phyloP scores from a whole-genome alignment of 1,140 invertebrate species.

The Papilio polyxenes region DNA sequence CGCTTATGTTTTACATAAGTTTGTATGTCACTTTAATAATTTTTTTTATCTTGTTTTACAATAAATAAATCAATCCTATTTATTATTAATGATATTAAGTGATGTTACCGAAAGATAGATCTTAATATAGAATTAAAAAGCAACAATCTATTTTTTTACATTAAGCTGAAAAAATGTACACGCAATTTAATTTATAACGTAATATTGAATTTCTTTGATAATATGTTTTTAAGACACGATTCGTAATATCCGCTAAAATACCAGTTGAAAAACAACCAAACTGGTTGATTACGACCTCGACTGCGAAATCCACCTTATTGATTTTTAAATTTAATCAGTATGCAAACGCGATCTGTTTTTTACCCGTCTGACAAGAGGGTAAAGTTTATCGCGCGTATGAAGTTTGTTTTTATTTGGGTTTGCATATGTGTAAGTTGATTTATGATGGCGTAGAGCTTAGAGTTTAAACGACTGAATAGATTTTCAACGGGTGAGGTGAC shows the following conservation, averaged over 20 bases:
- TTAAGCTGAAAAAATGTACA: background rate
- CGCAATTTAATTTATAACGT: background rate
- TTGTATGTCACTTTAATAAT: background rate
- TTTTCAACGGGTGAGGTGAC: no score
- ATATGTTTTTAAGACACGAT: background rate
- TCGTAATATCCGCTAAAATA: conserved; percentile 23
- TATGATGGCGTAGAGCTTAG: no score
- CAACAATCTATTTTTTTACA: background rate
- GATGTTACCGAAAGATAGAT: no score
- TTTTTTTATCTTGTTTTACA: background rate
- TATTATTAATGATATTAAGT: no score
- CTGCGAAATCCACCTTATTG: conserved; percentile 11
- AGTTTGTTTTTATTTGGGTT: background rate
- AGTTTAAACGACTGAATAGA: no score
- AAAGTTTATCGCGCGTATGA: background rate
- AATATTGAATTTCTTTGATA: background rate
- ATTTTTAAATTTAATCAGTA: conserved; percentile 23
- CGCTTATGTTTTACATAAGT: background rate
- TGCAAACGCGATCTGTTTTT: conserved; percentile 20
- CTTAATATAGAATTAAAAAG: background rate
- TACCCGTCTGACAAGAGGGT: background rate
- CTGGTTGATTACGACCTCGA: conserved; percentile 24
- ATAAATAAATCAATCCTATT: no score
- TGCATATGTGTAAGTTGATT: background rate
- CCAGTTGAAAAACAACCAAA: conserved; percentile 16